Evolutionary conservation across 2,797 vertebrate species (phyloP), one percentile per base, ranked within the genome.

Genomic region (Amblyraja radiata): DNA sequence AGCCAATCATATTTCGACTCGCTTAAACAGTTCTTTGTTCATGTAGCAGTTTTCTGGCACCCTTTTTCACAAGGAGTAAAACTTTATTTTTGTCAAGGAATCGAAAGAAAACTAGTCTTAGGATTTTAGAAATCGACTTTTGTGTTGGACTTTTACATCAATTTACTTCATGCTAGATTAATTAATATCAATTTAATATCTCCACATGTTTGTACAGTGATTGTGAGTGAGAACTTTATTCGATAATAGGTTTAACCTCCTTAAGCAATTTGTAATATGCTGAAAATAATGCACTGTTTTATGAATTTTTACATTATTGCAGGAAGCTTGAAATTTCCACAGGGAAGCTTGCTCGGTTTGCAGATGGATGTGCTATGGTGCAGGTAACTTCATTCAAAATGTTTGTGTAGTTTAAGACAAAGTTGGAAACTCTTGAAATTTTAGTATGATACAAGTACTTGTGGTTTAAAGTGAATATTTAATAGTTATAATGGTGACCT

Each of bases 321-420:
- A 99, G 99, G 94, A 99, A 98, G 94, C 96, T 99, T 94, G 97
- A 99, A 94, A 96, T 99, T 93, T 98, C 98, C 11, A 97, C 98
- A 0, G 99, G 98, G 93, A 99, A 95, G 94, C 96, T 99, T 63
- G 99, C 99, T 0, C 97, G 97, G 94, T 99, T 99, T 96, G 98
- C 99, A 94, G 99, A 99, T 95, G 99, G 99, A 93, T 97, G 97
- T 95, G 98, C 98, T 94, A 97, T 99, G 25, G 97, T 98, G 46
- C 97, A 98, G 98, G 99, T 99, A 97, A 95, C 93, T 18, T 93
- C 23, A 16, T 71, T 18, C 25, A 54, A 14, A 68, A 68, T 10
- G 21, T 36, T n/a, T 68, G 14, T 68, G 3, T 68, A 39, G 63
- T 65, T 8, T 6, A 16, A 28, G 28, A 8, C n/a, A 13, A n/a